Evolutionary conservation across 2,113 vertebrate species (phyloP), one percentile per base, ranked within the genome.

Genomic region (Corythoichthys intestinalis): DNA sequence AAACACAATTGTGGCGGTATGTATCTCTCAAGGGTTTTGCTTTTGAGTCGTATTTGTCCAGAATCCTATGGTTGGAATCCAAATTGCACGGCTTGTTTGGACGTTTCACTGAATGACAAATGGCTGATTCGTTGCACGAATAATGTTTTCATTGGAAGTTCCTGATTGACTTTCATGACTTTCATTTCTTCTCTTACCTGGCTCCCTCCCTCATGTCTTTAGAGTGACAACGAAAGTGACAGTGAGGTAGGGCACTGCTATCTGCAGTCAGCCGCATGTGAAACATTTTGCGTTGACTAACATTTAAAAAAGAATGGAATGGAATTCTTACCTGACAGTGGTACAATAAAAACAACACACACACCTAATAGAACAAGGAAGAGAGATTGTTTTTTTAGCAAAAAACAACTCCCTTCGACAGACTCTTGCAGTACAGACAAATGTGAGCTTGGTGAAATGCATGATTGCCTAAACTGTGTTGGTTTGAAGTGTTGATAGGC

Each of bases 201-300:
- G 12, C 34, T 37, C 67, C 80, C 77, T 69, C 72, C 71, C 72
- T 61, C 44, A 65, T 81, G 70, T 80, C 68, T 84, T 41, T 93
- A 98, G 96, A 96, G 93, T 2, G 95, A 98, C 89, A 95, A 96
- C 83, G 95, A 96, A 61, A 92, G 95, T 76, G 93, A 96, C 63
- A 69, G 76, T 69, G 94, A 98, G 95, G 86, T 87, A 83, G 68
- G 14, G 9, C 7, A 4, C 64, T 65, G 44, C 64, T 50, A 20
- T 20, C 64, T 65, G 64, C 20, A 13, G 10, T 6, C 2, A 2
- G 20, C 34, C n/a, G 11, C 14, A 50, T 15, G 62, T 13, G n/a
- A 13, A 48, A 65, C n/a, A 9, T 6, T 11, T 48, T 41, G 41
- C 38, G 2, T 38, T 63, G 38, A 46, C 60, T 46, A 28, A 48